phyloP scores from a whole-genome alignment of 2,113 vertebrate species.

The Numida meleagris region DNA sequence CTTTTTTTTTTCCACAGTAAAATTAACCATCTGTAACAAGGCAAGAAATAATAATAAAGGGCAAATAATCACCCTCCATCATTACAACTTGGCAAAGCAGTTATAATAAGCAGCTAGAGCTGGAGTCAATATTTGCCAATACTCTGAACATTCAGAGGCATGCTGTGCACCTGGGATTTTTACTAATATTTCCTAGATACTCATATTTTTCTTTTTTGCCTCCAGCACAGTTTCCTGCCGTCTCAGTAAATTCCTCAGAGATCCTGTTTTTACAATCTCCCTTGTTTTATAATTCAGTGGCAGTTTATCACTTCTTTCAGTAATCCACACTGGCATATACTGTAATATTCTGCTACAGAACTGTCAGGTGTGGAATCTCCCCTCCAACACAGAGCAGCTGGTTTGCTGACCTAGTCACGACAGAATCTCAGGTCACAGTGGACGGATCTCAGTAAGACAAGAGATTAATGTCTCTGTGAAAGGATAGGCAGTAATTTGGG shows the following conservation, averaged over 20 bases:
- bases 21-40: constrained; percentile 63
- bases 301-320: constrained; percentile 46
- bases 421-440: not conserved
- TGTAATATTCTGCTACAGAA: not conserved
- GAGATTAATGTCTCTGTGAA: not conserved
- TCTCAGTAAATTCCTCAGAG: constrained; percentile 46
- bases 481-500: not conserved
- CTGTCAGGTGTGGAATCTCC: not conserved
- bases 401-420: constrained; percentile 12
- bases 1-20: not conserved
- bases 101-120: constrained; percentile 27
- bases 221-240: constrained; percentile 28
- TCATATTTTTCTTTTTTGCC: constrained; percentile 49
- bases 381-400: not conserved
- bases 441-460: not conserved
- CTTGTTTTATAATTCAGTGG: constrained; percentile 24
- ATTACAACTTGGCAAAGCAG: constrained; percentile 56
- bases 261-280: not conserved
- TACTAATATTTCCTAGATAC: constrained; percentile 58
- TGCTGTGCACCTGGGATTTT: constrained; percentile 36
- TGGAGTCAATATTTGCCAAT: constrained; percentile 65
- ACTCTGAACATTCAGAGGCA: constrained; percentile 46
- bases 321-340: constrained; percentile 1
- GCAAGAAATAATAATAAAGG: not conserved
- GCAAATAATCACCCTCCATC: constrained; percentile 50